Evolutionary conservation across 2,113 vertebrate genomes (phyloP), one percentile per base, ranked within the genome.

Genomic region (Aptenodytes forsteri): DNA sequence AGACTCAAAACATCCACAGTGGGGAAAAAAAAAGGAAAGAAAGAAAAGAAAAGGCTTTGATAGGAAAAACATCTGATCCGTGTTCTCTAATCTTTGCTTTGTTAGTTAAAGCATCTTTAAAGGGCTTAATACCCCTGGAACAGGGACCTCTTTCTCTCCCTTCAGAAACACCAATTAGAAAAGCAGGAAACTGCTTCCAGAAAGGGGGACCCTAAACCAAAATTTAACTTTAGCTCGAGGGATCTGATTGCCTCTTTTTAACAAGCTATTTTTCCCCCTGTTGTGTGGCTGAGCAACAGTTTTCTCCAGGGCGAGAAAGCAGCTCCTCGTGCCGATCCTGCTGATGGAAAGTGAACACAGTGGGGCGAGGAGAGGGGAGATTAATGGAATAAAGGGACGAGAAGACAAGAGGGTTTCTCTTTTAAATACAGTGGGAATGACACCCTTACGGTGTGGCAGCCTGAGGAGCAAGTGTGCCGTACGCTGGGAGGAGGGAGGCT

Each of bases 51-150:
- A 86, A 91, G 83, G 87, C 95, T 96, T 92, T 87, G 92, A 97
- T 97, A 96, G 96, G 83, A 97, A 97, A 97, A 97, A 94, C 95
- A 96, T 96, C 97, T 97, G 95, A 97, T 97, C 91, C 3, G 44
- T 75, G 91, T 90, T 94, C 93, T 96, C 92, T 81, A 94, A 97
- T 96, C 95, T 95, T 70, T 91, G 93, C 96, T 95, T 87, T 81
- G 95, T 93, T 96, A 89, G 81, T 69, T 87, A 93, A 95, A 96
- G 80, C 89, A 82, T 90, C 91, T 89, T 94, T 90, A 81, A 91
- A 92, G 25, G 67, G 81, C 59, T 95, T 79, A 87, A 47, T 61
- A 69, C 49, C 75, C 83, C 40, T 85, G 92, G 78, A 95, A 97
- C 93, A 93, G 77, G 75, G 86, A 91, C 50, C 56, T 85, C 93